These are phyloP conservation scores for Venustaconcha ellipsiformis DNA, from an alignment of 1,140 invertebrate genomes.

Conservation along the genomic window DNA sequence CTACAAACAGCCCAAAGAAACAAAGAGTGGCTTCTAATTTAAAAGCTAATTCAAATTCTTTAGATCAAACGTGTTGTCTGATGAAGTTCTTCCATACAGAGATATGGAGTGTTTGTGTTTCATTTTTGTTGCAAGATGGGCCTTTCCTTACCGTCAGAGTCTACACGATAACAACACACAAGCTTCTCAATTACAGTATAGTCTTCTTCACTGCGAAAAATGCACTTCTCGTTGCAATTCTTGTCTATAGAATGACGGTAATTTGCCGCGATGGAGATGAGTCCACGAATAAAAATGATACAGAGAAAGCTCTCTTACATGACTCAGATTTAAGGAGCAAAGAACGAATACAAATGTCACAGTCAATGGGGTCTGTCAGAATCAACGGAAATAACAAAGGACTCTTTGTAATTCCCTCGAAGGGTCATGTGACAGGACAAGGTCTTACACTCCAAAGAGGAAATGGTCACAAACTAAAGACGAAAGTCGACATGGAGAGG, in stretches of 20 bases:
- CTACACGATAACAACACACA: conserved; percentile 85
- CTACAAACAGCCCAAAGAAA: conserved; percentile 44
- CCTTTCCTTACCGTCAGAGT: conserved; percentile 86
- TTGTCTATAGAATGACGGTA: conserved; percentile 46
- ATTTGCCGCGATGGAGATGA: conserved; percentile 28
- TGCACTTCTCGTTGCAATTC: conserved; percentile 82
- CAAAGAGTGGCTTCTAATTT: conserved; percentile 16
- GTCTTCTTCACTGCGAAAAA: conserved; percentile 93
- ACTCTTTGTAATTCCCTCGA: too few species aligned
- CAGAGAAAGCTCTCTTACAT: too few species aligned
- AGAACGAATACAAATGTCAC: too few species aligned
- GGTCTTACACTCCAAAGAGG: too few species aligned
- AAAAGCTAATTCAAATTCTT: conserved; percentile 1
- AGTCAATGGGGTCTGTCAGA: too few species aligned
- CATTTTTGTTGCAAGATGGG: conserved; percentile 76
- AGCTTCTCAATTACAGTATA: conserved; percentile 89
- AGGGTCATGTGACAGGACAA: too few species aligned
- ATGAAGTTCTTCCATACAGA: conserved; percentile 71
- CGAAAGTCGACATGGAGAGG: too few species aligned
- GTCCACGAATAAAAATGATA: conserved; percentile 1
- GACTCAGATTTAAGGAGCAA: too few species aligned
- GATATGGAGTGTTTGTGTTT: conserved; percentile 78
- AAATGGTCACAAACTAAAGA: too few species aligned
- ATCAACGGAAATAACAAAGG: too few species aligned
- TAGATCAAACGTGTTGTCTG: conserved; percentile 7